Base-by-base conservation (phyloP, 2,113 vertebrate species). In the Oncorhynchus gorbuscha region DNA sequence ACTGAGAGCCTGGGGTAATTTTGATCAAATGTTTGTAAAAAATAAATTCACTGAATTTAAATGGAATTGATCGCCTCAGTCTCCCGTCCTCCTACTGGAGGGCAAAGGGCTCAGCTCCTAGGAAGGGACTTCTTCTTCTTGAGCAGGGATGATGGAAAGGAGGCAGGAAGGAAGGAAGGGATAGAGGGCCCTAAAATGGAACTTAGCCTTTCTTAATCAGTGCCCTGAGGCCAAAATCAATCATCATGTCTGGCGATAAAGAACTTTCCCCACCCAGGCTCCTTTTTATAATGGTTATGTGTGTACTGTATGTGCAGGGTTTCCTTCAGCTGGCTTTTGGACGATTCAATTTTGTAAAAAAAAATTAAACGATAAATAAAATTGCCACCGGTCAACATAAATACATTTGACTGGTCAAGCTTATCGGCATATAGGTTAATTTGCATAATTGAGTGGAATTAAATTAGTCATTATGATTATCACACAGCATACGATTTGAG, bases 241-340 rank as follows among this genome's bases (percentile, higher is more conserved):
- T 79, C 49, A 70, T 73, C 24, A 28, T 59, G 67, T 74, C 48
- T 81, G 39, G 20, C 69, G 80, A 79, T 81, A 80, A 83, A 81
- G 58, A 16, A 20, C 55, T 58, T 20, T 58, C 16, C 55, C 16
- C 55, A 18, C 8, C 55, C 55, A 58, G 4, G 18, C 55, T 20
- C 18, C 55, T 5, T 58, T 58, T 58, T 58, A 45, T 45, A 45
- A 20, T 58, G 16, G 2, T 13, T 58, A 3, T 58, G 51, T 55
- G 51, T 58, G 55, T 58, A 16, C 32, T 58, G 55, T 20, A 14
- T 58, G 55, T 58, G 55, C 55, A 16, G 55, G 13, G 55, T 58
- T 14, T 58, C 6, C 55, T 58, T 6, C 18, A 45, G 39, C 39
- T 45, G 39, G 39, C 39, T 45, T 45, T 45, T 45, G 39, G 39